These are phyloP conservation scores for Protophormia terraenovae DNA, from an alignment of 2,888 invertebrate genomes.

Conservation along the genomic window DNA sequence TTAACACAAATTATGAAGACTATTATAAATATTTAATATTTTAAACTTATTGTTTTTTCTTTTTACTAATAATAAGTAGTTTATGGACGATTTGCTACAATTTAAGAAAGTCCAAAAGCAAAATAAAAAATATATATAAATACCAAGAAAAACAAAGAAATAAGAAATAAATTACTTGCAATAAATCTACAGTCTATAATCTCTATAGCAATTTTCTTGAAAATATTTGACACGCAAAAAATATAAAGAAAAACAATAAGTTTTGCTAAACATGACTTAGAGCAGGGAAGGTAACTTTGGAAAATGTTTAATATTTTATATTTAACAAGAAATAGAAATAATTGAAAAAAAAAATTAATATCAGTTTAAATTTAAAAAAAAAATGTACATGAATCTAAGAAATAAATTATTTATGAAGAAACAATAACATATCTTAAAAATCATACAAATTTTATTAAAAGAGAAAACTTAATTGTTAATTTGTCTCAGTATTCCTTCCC, in stretches of 20 bases:
- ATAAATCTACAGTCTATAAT: conserved; percentile 30
- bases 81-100: background rate
- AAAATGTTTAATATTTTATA: no score
- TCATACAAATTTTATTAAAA: no score
- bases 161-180: conserved; percentile 24
- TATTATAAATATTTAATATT: background rate
- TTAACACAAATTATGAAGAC: background rate
- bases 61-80: background rate
- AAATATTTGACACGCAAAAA: background rate
- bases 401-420: no score
- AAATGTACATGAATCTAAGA: no score
- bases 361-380: no score
- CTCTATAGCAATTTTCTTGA: conserved; percentile 11
- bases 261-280: background rate
- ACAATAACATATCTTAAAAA: no score
- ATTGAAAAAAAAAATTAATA: no score
- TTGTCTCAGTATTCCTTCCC: background rate
- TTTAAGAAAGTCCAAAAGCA: background rate
- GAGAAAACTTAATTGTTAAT: no score
- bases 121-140: background rate
- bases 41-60: background rate
- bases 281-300: background rate
- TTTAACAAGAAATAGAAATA: no score
- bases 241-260: background rate
- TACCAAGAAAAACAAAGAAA: background rate